A percentile compares a stretch with the other conserved stretches of the same genome.
These are phyloP conservation scores for Frankliniella fusca DNA, from an alignment of 2,888 invertebrate genomes.

Conservation along the genomic window DNA sequence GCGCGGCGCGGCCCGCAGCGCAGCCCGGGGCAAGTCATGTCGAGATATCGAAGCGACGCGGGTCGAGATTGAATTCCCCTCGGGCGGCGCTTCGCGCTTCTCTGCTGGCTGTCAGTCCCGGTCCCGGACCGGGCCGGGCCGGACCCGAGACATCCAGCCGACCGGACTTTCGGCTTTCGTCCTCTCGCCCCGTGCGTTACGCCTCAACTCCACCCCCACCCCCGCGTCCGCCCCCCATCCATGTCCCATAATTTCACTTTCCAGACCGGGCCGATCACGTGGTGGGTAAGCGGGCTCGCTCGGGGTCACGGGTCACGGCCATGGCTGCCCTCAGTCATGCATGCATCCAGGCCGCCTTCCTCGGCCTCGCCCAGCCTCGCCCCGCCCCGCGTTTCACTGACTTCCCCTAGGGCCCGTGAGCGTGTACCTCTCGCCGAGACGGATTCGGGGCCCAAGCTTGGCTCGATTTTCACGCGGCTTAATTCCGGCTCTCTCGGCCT, in stretches of 20 bases:
- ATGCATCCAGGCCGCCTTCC: too few species aligned
- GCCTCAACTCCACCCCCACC: neutral
- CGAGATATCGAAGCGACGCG: neutral
- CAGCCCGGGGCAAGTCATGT: neutral
- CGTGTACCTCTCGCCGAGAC: too few species aligned
- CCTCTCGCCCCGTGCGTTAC: neutral
- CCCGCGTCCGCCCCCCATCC: neutral
- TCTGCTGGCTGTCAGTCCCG: too few species aligned
- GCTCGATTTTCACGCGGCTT: neutral
- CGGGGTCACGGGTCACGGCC: neutral
- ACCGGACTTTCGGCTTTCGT: too few species aligned
- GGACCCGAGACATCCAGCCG: neutral
- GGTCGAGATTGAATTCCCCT: neutral
- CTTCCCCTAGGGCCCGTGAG: too few species aligned
- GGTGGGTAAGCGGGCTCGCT: neutral
- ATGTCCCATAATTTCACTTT: neutral
- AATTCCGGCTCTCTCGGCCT: constrained; percentile 30
- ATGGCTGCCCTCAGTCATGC: neutral
- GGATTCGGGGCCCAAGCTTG: neutral
- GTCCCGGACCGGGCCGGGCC: neutral
- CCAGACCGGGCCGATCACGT: neutral
- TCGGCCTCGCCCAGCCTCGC: too few species aligned
- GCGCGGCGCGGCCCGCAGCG: neutral
- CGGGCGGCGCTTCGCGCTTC: neutral
- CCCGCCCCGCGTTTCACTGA: too few species aligned